Evolutionary conservation across 2,888 invertebrate species (phyloP), one percentile per base, ranked within the genome.

Genomic region (Caenorhabditis sp.): DNA sequence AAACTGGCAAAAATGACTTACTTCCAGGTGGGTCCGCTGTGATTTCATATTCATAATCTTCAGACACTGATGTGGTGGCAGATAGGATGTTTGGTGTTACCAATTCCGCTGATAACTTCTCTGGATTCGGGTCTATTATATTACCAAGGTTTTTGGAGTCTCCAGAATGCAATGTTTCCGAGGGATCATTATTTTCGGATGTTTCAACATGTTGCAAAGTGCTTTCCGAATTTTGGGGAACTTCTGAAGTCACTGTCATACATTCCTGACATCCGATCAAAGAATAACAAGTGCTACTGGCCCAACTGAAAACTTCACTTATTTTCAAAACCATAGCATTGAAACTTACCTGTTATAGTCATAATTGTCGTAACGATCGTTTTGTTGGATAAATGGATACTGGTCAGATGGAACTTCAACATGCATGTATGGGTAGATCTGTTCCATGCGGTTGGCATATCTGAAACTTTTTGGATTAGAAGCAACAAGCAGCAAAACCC

Each of bases 41-140:
- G 10, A 84, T 84, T 77, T 84, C 84, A 49, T 84, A 84, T 41
- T 84, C 84, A 70, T 84, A 84, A 35, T 84, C 80, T 66, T 73
- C 70, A 22, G 73, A 26, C 5, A 41, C 56, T 0, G 61, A 35
- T 24, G 49, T 66, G 6, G 64, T 54, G 12, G 24, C 38, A 16
- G 31, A 35, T 12, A n/a, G 4, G 0, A 35, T 28, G 22, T 47
- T 63, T 28, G 41, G 44, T 22, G 63, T 77, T 0, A 63, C 70
- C 1, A 80, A 22, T 35, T 80, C 66, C 4, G 79, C 61, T 10
- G 79, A 63, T 1, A 79, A 56, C 22, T 70, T 69, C 19, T 19
- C 47, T 70, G 44, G 54, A 38, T 24, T 54, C 14, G 38, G 31
- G 5, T 64, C 47, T 0, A 79, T 70, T 0, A 70, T 56, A 7